These are phyloP conservation scores for Talpa occidentalis DNA, from an alignment of 2,113 vertebrate species.

Conservation along the genomic window DNA sequence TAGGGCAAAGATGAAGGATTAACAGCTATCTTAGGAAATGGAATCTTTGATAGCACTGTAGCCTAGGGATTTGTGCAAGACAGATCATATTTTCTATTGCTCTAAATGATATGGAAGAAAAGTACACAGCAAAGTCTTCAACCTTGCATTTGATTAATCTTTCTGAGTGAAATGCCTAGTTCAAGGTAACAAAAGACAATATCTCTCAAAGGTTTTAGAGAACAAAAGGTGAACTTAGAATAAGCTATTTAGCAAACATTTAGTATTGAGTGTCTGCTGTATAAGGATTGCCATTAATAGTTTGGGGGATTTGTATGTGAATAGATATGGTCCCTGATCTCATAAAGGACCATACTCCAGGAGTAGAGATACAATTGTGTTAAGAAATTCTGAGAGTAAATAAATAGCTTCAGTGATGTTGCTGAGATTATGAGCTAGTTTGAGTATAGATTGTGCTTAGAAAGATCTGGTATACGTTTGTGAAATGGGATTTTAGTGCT, in stretches of 20 bases:
- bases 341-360: not conserved
- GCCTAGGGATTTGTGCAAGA: not conserved
- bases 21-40: not conserved
- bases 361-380: not conserved
- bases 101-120: not conserved
- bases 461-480: not conserved
- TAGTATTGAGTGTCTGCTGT: not conserved
- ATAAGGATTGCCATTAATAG: not conserved
- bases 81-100: not conserved
- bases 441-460: not conserved
- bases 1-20: not conserved
- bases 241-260: not conserved
- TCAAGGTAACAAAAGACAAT: conserved; percentile 9
- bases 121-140: not conserved
- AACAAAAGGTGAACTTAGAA: not conserved
- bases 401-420: not conserved
- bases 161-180: not conserved
- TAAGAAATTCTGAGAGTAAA: not conserved
- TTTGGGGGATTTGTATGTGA: not conserved
- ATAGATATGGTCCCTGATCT: not conserved
- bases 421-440: not conserved
- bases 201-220: not conserved
- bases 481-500: not conserved
- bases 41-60: not conserved
- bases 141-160: not conserved